Evolutionary conservation across 1,140 invertebrate species (phyloP).

Genomic region (Formica exsecta): DNA sequence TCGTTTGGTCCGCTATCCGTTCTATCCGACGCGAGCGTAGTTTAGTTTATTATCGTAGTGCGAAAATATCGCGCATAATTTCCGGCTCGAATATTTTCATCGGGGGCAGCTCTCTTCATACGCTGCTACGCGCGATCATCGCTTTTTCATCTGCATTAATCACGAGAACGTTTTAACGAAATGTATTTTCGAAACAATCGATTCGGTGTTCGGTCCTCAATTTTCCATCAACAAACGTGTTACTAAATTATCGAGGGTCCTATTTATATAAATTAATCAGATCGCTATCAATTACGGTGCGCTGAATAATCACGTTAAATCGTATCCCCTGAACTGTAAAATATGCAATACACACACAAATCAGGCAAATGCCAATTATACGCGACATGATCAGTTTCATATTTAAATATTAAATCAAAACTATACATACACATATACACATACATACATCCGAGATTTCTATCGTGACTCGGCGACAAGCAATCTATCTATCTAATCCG

Average conservation of each 20-base stretch:
- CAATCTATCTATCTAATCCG: background rate
- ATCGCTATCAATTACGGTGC: background rate
- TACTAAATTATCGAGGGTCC: background rate
- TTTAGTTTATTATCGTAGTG: conserved; percentile 66
- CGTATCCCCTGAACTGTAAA: background rate
- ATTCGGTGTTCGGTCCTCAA: background rate
- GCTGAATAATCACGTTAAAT: background rate
- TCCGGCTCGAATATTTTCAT: conserved; percentile 56
- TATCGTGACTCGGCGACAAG: conserved; percentile 18
- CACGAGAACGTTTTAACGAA: conserved; percentile 32
- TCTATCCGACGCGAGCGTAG: conserved; percentile 10
- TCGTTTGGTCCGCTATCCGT: conserved; percentile 60
- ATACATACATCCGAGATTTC: background rate
- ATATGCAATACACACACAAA: background rate
- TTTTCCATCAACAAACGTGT: background rate
- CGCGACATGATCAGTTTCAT: background rate
- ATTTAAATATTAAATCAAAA: conserved; percentile 4
- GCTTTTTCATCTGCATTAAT: conserved; percentile 3
- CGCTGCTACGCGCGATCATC: too few species aligned
- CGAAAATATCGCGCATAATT: conserved; percentile 65
- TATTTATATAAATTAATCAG: conserved; percentile 39
- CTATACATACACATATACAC: too few species aligned
- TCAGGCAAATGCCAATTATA: background rate
- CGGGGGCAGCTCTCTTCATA: background rate
- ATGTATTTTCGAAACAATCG: conserved; percentile 19